Evolutionary conservation across 2,797 vertebrate species (phyloP), one percentile per base, ranked within the genome.

Genomic region (Bucorvus abyssinicus): DNA sequence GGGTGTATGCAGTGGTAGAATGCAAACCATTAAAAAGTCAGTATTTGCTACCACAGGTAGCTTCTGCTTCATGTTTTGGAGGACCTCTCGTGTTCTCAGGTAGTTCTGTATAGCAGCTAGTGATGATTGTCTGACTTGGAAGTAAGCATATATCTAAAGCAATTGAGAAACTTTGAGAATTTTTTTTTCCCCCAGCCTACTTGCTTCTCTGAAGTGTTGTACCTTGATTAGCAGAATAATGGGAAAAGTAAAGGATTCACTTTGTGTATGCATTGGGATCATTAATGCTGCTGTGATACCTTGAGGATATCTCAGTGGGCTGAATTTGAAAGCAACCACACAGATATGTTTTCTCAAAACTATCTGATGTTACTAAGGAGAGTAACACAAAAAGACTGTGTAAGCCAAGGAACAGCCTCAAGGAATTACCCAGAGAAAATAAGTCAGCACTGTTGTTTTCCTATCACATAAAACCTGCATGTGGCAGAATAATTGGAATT

Each of bases 251-350:
- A 70, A 59, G 36, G 50, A 78, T 83, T 84, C 10, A 2, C 34
- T 92, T 73, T 52, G 44, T 47, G 8, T 44, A 6, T 90, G 75
- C 45, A 5, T 18, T 84, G 50, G 56, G 47, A 84, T 82, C 22
- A 6, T 10, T 83, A 45, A 42, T 57, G 49, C 67, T 80, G 45
- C 67, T 90, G 36, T 67, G 22, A 17, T 83, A 83, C 63, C 68
- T 63, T 34, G 49, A 94, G 85, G 80, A 69, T 91, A 65, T 91
- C n/a, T 77, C 63, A 61, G 80, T 69, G 53, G 71, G 49, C 49
- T 82, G 52, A 75, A 82, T 77, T 53, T 86, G 83, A 85, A 93
- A 94, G 88, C 70, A 84, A 3, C 70, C 44, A 38, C 14, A 47
- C 21, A 90, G 65, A 84, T 76, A 36, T 2, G 32, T 82, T 93